Conservation (phyloP, 2,113 vertebrate species). For the Echinops telfairi region DNA sequence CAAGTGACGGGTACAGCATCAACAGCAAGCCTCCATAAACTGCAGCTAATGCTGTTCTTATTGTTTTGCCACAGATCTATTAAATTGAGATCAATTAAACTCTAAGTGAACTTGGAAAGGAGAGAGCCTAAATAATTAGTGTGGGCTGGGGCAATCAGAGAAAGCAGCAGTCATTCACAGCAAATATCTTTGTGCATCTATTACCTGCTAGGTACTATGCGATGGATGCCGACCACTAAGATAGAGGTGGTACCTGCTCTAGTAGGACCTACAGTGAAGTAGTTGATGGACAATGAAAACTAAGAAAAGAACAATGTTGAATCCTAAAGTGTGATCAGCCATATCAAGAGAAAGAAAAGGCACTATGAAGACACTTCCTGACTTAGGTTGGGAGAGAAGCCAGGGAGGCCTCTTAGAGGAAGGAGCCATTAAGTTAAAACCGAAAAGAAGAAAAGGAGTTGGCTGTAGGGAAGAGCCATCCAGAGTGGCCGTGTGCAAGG, state of each 20-base stretch:
- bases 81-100: too few species aligned
- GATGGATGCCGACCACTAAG: background rate
- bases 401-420: background rate
- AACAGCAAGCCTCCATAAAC: slow-evolving; percentile 31
- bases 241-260: background rate
- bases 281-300: background rate
- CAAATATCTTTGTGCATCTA: background rate
- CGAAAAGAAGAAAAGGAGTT: background rate
- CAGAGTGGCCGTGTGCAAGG: background rate
- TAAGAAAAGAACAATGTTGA: slow-evolving; percentile 15
- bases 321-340: background rate
- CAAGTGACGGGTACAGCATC: background rate
- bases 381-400: background rate
- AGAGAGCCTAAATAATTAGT: background rate
- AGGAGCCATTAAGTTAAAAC: background rate
- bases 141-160: background rate
- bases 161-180: background rate
- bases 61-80: background rate
- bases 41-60: background rate
- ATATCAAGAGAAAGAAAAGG: background rate
- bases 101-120: background rate
- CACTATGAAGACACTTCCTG: background rate
- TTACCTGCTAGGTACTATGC: background rate
- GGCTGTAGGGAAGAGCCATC: background rate
- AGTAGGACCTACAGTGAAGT: background rate